Percentiles rank a stretch among this genome's conserved stretches.
Evolutionary conservation across 2,888 invertebrate species (phyloP).

Genomic region (Zele albiditarsus): DNA sequence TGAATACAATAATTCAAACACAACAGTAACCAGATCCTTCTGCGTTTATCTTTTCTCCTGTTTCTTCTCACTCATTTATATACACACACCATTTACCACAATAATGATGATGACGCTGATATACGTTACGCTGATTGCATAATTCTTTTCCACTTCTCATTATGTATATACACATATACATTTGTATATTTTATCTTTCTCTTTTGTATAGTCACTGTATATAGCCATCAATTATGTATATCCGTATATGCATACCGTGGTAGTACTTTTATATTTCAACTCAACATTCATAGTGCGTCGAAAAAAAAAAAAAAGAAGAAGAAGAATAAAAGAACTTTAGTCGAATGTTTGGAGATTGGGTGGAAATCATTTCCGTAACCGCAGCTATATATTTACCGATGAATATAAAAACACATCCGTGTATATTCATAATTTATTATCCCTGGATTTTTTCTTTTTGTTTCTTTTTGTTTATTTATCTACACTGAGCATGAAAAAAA

Average conservation of each 20-base stretch:
- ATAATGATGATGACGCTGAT: constrained; percentile 8
- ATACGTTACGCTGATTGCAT: constrained; percentile 20
- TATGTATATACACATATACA: neutral
- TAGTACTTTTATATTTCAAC: neutral
- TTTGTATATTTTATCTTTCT: neutral
- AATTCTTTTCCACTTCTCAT: constrained; percentile 5
- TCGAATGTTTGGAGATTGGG: neutral
- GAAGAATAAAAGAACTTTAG: neutral
- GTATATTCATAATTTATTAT: neutral
- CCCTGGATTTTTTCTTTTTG: neutral
- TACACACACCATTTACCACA: neutral
- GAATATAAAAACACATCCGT: neutral
- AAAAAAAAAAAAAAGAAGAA: neutral
- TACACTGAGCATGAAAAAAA: no score
- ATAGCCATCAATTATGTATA: neutral
- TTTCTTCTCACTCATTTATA: neutral
- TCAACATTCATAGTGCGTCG: neutral
- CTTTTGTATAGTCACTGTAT: neutral
- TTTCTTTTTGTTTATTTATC: neutral
- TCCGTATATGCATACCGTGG: neutral
- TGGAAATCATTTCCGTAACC: neutral
- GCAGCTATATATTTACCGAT: neutral
- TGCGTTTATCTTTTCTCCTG: neutral
- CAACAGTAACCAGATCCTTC: neutral
- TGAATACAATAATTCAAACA: neutral